Evolutionary conservation across 2,113 vertebrate genomes (phyloP).

Genomic region (Cebidichthys violaceus): DNA sequence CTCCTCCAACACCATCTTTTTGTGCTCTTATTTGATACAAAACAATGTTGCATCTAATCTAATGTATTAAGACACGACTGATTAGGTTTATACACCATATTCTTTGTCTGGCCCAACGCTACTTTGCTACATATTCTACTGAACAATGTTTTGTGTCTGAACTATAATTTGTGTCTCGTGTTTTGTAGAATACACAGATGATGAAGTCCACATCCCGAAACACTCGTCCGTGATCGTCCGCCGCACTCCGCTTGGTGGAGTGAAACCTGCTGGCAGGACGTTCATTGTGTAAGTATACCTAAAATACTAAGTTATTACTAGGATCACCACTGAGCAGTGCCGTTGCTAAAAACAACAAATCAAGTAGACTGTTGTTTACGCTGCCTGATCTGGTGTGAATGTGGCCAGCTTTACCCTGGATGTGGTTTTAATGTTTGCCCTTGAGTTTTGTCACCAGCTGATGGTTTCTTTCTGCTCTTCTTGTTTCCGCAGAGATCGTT

Average conservation of each 20-base stretch:
- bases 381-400: neutral
- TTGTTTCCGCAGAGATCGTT: constrained; percentile 91
- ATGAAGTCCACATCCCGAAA: constrained; percentile 95
- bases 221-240: constrained; percentile 98
- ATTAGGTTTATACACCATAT: neutral
- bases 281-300: constrained; percentile 93
- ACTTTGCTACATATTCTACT: neutral
- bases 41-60: neutral
- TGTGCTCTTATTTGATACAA: neutral
- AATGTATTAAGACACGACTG: neutral
- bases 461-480: neutral
- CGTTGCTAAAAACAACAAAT: neutral
- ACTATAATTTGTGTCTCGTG: neutral
- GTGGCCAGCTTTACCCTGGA: neutral
- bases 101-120: neutral
- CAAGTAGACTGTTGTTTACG: neutral
- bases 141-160: neutral
- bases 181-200: constrained; percentile 94
- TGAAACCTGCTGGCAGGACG: constrained; percentile 97
- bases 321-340: neutral
- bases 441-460: neutral
- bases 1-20: no score
- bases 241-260: constrained; percentile 96
- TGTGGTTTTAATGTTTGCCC: no score
- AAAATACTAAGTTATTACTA: neutral